Conservation (phyloP, 2,888 invertebrate genomes). For the Strigamia crassipes region DNA sequence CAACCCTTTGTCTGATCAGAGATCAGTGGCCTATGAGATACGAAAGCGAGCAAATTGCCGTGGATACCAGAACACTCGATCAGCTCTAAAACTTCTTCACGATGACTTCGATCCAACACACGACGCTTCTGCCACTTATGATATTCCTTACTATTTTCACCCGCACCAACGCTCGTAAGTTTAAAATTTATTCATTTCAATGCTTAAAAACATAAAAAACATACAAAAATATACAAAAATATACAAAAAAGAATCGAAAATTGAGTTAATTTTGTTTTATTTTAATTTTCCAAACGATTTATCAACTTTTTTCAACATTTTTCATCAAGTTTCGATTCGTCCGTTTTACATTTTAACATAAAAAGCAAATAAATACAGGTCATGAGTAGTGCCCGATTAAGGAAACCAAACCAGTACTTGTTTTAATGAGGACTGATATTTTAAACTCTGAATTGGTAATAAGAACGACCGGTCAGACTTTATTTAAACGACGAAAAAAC, state of each 20-base stretch:
- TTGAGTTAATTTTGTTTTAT: neutral
- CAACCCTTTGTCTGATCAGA: conserved; percentile 40
- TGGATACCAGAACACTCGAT: neutral
- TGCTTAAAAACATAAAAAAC: neutral
- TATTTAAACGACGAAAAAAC: neutral
- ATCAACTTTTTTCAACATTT: neutral
- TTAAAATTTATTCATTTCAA: neutral
- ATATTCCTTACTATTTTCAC: neutral
- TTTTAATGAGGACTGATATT: conserved; percentile 11
- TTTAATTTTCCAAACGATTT: neutral
- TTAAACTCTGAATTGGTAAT: neutral
- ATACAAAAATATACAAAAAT: neutral
- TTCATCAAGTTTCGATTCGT: neutral
- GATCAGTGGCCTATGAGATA: conserved; percentile 39
- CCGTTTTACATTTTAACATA: neutral
- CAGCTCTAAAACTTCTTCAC: neutral
- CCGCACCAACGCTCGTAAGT: conserved; percentile 1
- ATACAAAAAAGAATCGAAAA: too few species aligned
- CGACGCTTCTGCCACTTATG: neutral
- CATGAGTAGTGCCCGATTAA: conserved; percentile 12
- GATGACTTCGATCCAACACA: neutral
- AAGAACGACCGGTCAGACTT: neutral
- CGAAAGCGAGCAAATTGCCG: conserved; percentile 12
- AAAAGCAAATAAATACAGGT: neutral
- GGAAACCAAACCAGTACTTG: conserved; percentile 30